Base-by-base conservation (phyloP, 2,888 invertebrate genomes). In the Polietes domitor region DNA sequence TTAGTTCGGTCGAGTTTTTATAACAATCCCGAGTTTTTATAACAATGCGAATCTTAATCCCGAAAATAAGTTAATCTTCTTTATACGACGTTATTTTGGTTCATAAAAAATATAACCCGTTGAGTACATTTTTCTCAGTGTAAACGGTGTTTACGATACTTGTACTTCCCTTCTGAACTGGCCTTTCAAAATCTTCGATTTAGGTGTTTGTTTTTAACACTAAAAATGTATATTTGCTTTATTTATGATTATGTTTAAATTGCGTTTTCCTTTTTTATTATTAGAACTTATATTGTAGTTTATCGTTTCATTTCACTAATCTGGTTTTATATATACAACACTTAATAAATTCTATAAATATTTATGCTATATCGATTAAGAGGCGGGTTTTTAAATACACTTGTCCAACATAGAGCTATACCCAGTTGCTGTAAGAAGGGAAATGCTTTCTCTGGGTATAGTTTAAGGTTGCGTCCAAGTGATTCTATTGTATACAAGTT, bases 301-400 rank as follows among this genome's bases (percentile, higher is more conserved):
- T 72, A 28, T 70, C 37, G 55, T 75, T 80, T 70, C 21, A 32
- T 68, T 72, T 75, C 43, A 37, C 68, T 72, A 72, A 9, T 37
- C 37, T 84, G 37, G 43, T 37, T 21, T 75, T 77, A 50, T 37
- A 58, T 72, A 72, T 55, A 10, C 50, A 80, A 84, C 84, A 84
- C 70, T 78, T 81, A 81, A 50, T 68, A 28, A 53, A 75, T 61
- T 70, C 5, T 80, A 74, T 76, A 65, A 37, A 65, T 65, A 53
- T 84, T 84, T 76, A 53, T 83, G 73, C 73, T 84, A 78, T 78
- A 77, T 73, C 78, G 53, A 68, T 73, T 79, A 76, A 81, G 78
- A 78, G 80, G 84, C 81, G 81, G 84, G 84, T 76, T 83, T 80
- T 58, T 58, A 24, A 74, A 80, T 75, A 80, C 77, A 83, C 77